Evolutionary conservation across 2,113 vertebrate species (phyloP).

Genomic region (Apus apus): DNA sequence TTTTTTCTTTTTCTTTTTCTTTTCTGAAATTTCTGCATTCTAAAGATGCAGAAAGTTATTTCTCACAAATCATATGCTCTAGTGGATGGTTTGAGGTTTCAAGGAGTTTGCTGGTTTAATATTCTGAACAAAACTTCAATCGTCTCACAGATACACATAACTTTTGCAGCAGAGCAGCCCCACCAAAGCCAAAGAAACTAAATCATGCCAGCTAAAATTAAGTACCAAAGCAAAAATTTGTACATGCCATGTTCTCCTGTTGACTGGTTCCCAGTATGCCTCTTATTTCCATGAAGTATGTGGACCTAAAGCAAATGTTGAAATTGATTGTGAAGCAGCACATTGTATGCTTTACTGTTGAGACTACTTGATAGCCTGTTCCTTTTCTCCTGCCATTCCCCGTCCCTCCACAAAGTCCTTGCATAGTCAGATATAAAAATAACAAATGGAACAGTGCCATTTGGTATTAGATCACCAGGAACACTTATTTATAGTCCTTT

Average conservation of each 20-base stretch:
- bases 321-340: background rate
- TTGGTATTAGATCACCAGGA: background rate
- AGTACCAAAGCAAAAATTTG: background rate
- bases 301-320: background rate
- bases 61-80: background rate
- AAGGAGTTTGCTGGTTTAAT: background rate
- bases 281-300: background rate
- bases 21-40: background rate
- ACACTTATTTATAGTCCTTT: conserved; percentile 5
- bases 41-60: background rate
- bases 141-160: background rate
- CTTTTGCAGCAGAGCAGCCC: background rate
- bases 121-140: background rate
- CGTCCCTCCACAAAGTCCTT: background rate
- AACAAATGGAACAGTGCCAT: conserved; percentile 3
- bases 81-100: background rate
- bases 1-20: background rate
- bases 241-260: background rate
- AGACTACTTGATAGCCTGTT: background rate
- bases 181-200: background rate
- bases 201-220: background rate
- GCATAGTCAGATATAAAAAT: background rate
- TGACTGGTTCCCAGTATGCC: background rate
- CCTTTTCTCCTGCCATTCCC: background rate
- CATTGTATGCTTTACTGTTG: background rate